A percentile compares a stretch with the other conserved stretches of the same genome.
Evolutionary conservation across 2,888 invertebrate species (phyloP).

Genomic region (Rhimphoctona megacephalus): DNA sequence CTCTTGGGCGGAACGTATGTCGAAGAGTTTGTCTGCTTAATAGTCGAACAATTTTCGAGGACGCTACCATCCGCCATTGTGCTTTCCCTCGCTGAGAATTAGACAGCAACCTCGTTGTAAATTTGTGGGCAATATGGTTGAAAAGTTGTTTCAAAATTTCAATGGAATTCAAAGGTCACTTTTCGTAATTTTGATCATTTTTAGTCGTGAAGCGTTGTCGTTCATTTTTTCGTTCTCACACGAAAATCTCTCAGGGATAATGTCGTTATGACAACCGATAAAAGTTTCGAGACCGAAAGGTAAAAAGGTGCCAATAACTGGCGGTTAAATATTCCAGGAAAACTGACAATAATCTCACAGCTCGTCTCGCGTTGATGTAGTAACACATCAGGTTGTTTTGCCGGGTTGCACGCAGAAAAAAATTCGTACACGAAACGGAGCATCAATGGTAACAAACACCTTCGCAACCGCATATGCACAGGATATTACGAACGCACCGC

Average conservation of each 20-base stretch:
- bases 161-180: background rate
- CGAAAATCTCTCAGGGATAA: background rate
- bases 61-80: background rate
- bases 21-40: background rate
- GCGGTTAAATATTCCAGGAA: background rate
- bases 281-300: background rate
- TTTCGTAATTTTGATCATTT: background rate
- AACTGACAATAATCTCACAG: conserved; percentile 15
- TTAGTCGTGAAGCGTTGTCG: background rate
- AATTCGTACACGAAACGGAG: conserved; percentile 42
- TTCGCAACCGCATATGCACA: conserved; percentile 61
- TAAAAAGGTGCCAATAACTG: background rate
- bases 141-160: background rate
- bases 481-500: conserved; percentile 63
- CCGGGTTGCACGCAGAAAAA: background rate
- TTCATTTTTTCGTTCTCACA: background rate
- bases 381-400: conserved; percentile 32
- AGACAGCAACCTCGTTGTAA: background rate
- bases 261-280: background rate
- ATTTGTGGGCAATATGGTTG: background rate
- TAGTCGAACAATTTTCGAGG: conserved; percentile 3
- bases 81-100: background rate
- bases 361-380: background rate
- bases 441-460: conserved; percentile 66
- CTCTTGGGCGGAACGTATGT: background rate